Percentiles rank a stretch among this genome's conserved stretches.
Conservation (phyloP, 2,888 invertebrate genomes). For the Ochropleura leucogaster region DNA sequence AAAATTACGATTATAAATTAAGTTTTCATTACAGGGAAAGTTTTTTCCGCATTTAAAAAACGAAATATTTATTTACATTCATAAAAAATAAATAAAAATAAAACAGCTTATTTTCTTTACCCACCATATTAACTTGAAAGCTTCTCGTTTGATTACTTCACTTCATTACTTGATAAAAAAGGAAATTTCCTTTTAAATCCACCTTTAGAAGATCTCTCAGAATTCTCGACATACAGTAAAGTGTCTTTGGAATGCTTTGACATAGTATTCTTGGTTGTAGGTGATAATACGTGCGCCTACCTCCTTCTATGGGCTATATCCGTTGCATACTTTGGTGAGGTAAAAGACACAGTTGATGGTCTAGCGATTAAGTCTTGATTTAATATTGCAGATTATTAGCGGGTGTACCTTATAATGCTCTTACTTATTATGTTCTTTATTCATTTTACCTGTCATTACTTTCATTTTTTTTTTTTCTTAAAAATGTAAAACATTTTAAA, state of each 20-base stretch:
- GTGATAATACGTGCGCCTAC: slow-evolving; percentile 44
- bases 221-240: slow-evolving; percentile 34
- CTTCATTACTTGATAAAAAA: slow-evolving; percentile 27
- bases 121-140: slow-evolving; percentile 25
- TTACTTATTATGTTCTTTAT: too few relatives aligned
- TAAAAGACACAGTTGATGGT: slow-evolving; percentile 13
- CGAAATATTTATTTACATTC: background rate
- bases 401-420: background rate
- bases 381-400: background rate
- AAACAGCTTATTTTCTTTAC: slow-evolving; percentile 9
- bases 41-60: too few relatives aligned
- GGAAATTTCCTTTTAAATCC: slow-evolving; percentile 31
- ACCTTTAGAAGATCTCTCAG: slow-evolving; percentile 11
- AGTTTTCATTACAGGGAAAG: too few relatives aligned
- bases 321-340: slow-evolving; percentile 41
- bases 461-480: too few relatives aligned
- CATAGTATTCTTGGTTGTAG: slow-evolving; percentile 33
- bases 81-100: slow-evolving; percentile 7
- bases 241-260: slow-evolving; percentile 37
- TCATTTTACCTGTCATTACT: too few relatives aligned
- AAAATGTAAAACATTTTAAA: too few relatives aligned
- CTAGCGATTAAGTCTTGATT: background rate
- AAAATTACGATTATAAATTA: too few relatives aligned
- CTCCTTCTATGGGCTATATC: slow-evolving; percentile 45
- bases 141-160: background rate